phyloP scores from a whole-genome alignment of 2,113 vertebrate genomes.

The Nyctereutes procyonoides region DNA sequence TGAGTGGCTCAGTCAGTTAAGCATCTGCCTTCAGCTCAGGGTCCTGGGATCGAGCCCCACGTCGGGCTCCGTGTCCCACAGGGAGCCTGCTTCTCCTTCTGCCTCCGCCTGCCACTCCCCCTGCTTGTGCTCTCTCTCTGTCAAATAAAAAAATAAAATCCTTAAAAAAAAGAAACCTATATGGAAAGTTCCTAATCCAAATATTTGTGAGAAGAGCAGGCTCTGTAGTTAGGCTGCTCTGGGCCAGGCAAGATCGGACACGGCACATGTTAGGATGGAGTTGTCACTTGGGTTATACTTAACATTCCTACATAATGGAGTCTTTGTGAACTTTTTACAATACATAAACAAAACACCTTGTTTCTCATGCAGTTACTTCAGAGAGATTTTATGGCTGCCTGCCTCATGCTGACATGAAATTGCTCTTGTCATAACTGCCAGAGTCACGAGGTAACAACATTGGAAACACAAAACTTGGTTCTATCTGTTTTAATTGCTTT shows the following conservation, averaged over 20 bases:
- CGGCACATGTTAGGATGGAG: not conserved
- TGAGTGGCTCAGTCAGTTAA: no score
- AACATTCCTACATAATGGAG: constrained; percentile 55
- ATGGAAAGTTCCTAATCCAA: constrained; percentile 15
- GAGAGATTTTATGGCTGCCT: constrained; percentile 66
- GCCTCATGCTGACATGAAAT: constrained; percentile 41
- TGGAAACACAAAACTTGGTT: constrained; percentile 47
- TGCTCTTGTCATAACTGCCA: constrained; percentile 23
- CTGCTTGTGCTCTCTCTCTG: no score
- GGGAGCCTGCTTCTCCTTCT: no score
- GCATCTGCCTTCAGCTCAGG: no score
- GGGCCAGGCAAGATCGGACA: constrained; percentile 29
- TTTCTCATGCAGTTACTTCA: constrained; percentile 63
- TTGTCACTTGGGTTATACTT: constrained; percentile 50
- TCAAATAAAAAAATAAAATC: no score
- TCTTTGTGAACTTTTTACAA: constrained; percentile 48
- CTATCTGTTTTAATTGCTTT: constrained; percentile 44
- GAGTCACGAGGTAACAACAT: not conserved
- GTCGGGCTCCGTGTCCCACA: no score
- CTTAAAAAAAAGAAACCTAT: not conserved
- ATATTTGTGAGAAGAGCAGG: constrained; percentile 55
- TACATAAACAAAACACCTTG: constrained; percentile 53
- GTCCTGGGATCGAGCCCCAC: no score
- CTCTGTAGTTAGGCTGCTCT: not conserved
- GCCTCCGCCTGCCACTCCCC: no score